These are phyloP conservation scores for Synanthedon myopaeformis DNA, from an alignment of 2,888 invertebrate genomes.

Conservation along the genomic window DNA sequence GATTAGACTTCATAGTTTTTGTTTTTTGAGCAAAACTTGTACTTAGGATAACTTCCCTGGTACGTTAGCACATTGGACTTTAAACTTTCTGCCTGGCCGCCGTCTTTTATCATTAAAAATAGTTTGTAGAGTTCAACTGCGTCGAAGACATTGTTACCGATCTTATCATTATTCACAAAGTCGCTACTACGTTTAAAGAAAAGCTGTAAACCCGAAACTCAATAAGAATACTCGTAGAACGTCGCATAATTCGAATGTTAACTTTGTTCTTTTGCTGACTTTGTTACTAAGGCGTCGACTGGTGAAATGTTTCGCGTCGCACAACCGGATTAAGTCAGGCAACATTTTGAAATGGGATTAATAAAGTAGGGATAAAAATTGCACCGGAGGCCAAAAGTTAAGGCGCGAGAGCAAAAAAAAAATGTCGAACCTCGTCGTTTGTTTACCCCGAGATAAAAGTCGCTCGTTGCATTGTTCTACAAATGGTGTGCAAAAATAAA, in stretches of 20 bases:
- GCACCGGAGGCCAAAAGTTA: slow-evolving; percentile 13
- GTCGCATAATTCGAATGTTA: slow-evolving; percentile 12
- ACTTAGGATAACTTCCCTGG: no score
- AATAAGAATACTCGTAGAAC: slow-evolving; percentile 20
- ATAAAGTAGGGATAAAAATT: slow-evolving; percentile 37
- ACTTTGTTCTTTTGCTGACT: slow-evolving; percentile 10
- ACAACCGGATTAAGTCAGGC: slow-evolving; percentile 24
- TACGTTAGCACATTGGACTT: no score
- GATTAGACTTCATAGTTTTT: no score
- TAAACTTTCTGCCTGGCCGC: no score
- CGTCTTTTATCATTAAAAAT: no score
- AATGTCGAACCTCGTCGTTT: slow-evolving; percentile 30
- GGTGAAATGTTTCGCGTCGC: slow-evolving; percentile 24
- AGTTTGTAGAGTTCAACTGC: slow-evolving; percentile 1
- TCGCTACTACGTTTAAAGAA: slow-evolving; percentile 12
- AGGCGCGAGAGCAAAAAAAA: slow-evolving; percentile 31
- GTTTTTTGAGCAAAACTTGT: no score
- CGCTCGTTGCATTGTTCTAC: slow-evolving; percentile 55
- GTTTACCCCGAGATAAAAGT: slow-evolving; percentile 51
- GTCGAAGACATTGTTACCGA: background rate
- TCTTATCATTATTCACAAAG: slow-evolving; percentile 1
- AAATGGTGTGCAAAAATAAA: slow-evolving; percentile 58
- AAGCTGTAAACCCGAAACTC: slow-evolving; percentile 14
- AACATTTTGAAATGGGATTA: slow-evolving; percentile 32
- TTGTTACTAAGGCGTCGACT: slow-evolving; percentile 21